Percentiles rank a stretch among this genome's conserved stretches.
Evolutionary conservation across 1,140 invertebrate genomes (phyloP).

Genomic region (Psix sp.): DNA sequence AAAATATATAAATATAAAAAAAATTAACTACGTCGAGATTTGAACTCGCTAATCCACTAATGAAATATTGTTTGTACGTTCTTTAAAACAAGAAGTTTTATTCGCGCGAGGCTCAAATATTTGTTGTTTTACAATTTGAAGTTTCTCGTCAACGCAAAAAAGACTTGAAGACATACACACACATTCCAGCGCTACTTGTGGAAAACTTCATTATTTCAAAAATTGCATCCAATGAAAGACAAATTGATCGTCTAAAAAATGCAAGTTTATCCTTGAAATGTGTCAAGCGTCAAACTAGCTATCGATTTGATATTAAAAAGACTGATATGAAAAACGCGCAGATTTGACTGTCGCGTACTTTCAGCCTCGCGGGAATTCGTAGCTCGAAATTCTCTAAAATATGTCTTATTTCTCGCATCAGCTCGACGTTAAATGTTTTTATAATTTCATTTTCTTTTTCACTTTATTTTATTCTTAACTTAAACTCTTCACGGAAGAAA

Average conservation of each 20-base stretch:
- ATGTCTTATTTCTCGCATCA: constrained; percentile 31
- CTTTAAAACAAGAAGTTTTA: constrained; percentile 37
- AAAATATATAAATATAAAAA: no score
- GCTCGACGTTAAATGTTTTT: background rate
- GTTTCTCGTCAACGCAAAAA: constrained; percentile 11
- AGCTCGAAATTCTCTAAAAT: constrained; percentile 46
- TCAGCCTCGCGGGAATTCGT: constrained; percentile 48
- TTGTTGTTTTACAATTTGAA: constrained; percentile 2
- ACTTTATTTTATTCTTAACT: constrained; percentile 18
- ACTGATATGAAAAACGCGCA: constrained; percentile 38
- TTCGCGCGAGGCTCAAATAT: constrained; percentile 41
- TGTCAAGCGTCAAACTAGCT: constrained; percentile 25
- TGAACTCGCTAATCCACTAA: no score
- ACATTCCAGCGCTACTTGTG: no score
- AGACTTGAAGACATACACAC: constrained; percentile 20
- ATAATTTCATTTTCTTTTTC: constrained; percentile 6
- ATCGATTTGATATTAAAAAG: constrained; percentile 52
- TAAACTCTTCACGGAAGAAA: constrained; percentile 61
- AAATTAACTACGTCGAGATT: no score
- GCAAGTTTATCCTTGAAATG: constrained; percentile 23
- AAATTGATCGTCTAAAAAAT: constrained; percentile 35
- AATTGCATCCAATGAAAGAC: constrained; percentile 9
- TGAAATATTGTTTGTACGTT: constrained; percentile 23
- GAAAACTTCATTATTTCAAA: constrained; percentile 15
- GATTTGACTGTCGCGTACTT: constrained; percentile 26